Evolutionary conservation across 2,113 vertebrate species (phyloP), one percentile per base, ranked within the genome.

Genomic region (Syngnathus floridae): DNA sequence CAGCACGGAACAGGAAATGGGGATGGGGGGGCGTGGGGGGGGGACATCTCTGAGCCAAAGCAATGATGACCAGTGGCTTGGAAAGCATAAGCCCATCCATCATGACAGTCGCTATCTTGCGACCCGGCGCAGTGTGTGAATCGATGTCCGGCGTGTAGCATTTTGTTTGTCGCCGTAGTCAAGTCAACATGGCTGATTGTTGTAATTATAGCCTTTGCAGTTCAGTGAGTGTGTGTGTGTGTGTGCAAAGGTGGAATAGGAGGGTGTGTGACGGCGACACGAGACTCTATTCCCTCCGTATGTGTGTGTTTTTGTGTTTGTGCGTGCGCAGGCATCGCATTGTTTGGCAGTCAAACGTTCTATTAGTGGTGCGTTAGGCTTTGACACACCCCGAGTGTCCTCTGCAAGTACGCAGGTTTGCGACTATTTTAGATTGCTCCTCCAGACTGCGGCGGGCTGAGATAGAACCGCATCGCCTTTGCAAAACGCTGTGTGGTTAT

Each of bases 341-440:
- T 83, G 81, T 86, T 85, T 86, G 84, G 81, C 83, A 86, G 76
- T 72, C 82, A 72, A 79, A 85, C 82, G 58, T 65, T 68, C 74
- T 69, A 83, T 86, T 86, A 84, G 83, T 69, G 86, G 78, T 75
- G 71, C 61, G 84, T 73, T 62, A 71, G 82, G 70, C 79, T 80
- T 67, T 60, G 85, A 84, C 87, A 84, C 84, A 74, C 82, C 84
- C 82, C 84, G 69, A 82, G 81, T 82, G 82, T 17, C 70, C 72
- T 82, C 38, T 82, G 80, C 82, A 76, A 82, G 73, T 80, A 81
- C 63, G 72, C 81, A 88, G 82, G 84, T 87, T 84, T 73, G 82
- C 17, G 74, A 79, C 81, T 82, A 80, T 83, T 85, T 80, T 69
- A 56, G 79, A 65, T 74, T 76, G 80, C 77, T 82, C 79, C 4